Base-by-base conservation (phyloP, 2,113 vertebrate species). In the Halichoeres trimaculatus region DNA sequence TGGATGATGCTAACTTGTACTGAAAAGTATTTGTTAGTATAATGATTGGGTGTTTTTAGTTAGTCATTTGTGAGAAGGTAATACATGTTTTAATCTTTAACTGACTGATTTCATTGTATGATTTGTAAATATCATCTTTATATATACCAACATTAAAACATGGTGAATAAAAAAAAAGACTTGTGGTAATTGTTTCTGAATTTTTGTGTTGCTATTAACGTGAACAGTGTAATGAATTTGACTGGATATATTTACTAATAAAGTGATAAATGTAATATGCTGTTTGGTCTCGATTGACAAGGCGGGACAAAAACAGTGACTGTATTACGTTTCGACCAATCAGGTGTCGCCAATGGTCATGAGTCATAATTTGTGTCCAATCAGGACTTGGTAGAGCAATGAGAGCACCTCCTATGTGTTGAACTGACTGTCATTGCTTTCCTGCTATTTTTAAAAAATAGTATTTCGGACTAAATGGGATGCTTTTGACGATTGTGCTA, bases 91-190 rank as follows among this genome's bases (percentile, higher is more conserved):
- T 89, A 84, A 84, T 65, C 57, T 13, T 6, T 74, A 62, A 70
- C 41, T 68, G 70, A 71, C 60, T 80, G 59, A 76, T 87, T 69
- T 73, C 47, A 45, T 45, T 45, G 43, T 45, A 45, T 45, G 82
- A 88, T 91, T 87, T 94, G 92, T 93, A 93, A 91, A 93, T 93
- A 92, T 36, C 34, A 48, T 90, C 86, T 93, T 91, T 91, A 88
- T 90, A 85, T 78, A 79, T 77, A 76, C 78, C 85, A 43, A 82
- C 84, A 91, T 84, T 87, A 89, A 87, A 91, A 80, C 36, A 64
- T 5, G 57, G 10, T 50, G 17, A 53, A 57, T 26, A 60, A 52
- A 30, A 24, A 43, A 57, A 38, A 53, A 36, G 0, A 36, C 1
- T 30, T 3, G 4, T 65, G 26, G 30, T 23, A 0, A 8, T 51